Base-by-base conservation (phyloP, 2,113 vertebrate genomes). In the Phaethon lepturus region DNA sequence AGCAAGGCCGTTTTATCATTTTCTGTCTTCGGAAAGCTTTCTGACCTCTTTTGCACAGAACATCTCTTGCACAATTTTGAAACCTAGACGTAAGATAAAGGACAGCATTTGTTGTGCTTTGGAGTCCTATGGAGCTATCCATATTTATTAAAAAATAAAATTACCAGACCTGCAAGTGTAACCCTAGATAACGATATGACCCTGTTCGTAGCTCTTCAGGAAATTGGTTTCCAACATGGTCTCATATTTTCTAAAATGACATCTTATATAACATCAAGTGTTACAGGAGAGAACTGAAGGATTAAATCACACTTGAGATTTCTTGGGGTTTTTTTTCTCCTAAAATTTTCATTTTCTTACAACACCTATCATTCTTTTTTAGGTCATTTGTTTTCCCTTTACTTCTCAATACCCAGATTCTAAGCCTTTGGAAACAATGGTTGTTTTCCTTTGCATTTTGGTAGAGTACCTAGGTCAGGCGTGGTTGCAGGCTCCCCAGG, bases 201-300 rank as follows among this genome's bases (percentile, higher is more conserved):
- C 77, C 80, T 95, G 3, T 73, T 93, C 28, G n/a, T 93, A 80
- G 77, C 75, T 86, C 84, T 95, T 93, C 96, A 96, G 94, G 96
- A 97, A 96, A 97, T 96, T 97, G 94, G 67, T 94, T 97, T 96
- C 90, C 86, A 95, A 56, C 96, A 74, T 10, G 4, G 67, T 66
- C 50, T 95, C 86, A 19, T 95, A 88, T 95, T 95, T 97, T 94
- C 89, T 94, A 71, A 93, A 97, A 91, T 95, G 91, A 96, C 94
- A 96, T 71, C 74, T 94, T 95, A 68, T 16, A 67, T 69, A 94
- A 94, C 83, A 91, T 75, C 52, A 78, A 52, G 47, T 93, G 50
- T 90, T 96, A 73, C 67, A 93, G 63, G 62, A 82, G 47, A 88
- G 45, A 95, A 68, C 62, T 85, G 71, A 93, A 94, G 58, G 40